Evolutionary conservation across 2,888 invertebrate species (phyloP), one percentile per base, ranked within the genome.

Genomic region (Apamea epomidion): DNA sequence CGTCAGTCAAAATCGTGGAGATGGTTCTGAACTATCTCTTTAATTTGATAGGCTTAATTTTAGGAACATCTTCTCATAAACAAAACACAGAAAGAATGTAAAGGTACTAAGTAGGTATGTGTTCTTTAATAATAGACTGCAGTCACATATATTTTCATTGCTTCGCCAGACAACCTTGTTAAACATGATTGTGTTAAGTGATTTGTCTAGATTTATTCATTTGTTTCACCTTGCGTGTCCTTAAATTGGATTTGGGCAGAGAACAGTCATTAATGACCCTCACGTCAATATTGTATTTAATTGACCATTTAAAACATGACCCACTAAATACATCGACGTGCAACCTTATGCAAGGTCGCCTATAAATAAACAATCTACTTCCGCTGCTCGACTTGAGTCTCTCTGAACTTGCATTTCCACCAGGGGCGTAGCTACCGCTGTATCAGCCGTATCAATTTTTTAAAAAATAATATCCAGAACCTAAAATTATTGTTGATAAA

Each of bases 321-420:
- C 69, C 42, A 76, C 65, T 74, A 67, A 76, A 76, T 54, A 73
- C 25, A 74, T 48, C n/a, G 58, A 65, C 58, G 18, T 37, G 54
- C 42, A 74, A 84, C 74, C 84, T 78, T 83, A 18, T 14, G 4
- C 60, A 78, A 84, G 79, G 84, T 74, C 62, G 29, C 8, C 14
- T 68, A 58, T 70, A 65, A 21, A 54, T 65, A 74, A 80, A n/a
- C 60, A 65, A 70, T 75, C 29, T n/a, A 62, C 64, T 83, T 86
- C 86, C 82, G 51, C 64, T 60, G 70, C 68, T 71, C 80, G n/a
- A 62, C n/a, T 78, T 45, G 21, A 25, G 8, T 32, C 14, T 68
- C 45, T 51, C 12, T 54, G 25, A 16, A 37, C 67, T 76, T 48
- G 54, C 8, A 58, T 10, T 65, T 58, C 1, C n/a, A 45, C 10